Base-by-base conservation (phyloP, 2,888 invertebrate genomes). In the Brenthis daphne region DNA sequence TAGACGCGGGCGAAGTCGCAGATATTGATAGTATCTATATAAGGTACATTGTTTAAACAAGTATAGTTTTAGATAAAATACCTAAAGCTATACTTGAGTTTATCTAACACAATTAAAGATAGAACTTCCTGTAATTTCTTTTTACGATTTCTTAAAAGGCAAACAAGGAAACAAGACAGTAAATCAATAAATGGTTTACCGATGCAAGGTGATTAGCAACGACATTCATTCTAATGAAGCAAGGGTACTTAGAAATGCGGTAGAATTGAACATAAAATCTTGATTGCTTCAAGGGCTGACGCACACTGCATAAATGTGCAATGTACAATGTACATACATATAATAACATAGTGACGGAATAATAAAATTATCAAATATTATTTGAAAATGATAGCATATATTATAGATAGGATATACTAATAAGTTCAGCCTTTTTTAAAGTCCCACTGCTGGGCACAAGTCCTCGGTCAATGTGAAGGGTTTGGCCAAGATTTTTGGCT, bases 221-320 rank as follows among this genome's bases (percentile, higher is more conserved):
- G 69, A 68, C 73, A 66, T 33, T 69, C 71, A 76, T 75, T 74
- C 69, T 72, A 74, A 75, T 74, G 74, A 72, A 67, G 57, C 67
- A 56, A 60, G 69, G 63, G 70, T 55, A 68, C 69, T 29, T 57
- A 67, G 68, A 63, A 63, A 69, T 63, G 54, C 65, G 65, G 65
- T 69, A 67, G 67, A 69, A 70, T 69, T 64, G 67, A 65, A 63
- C 48, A 69, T 67, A 58, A 47, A 65, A 70, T 66, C 58, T 72
- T 57, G 68, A 72, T 67, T 68, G 64, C 57, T 69, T 61, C 65
- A 70, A 67, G 64, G 69, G 68, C 71, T 72, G 72, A 72, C 70
- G 54, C 57, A 74, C 65, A 5, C 24, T 29, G 4, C 29, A 61
- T 20, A 24, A 6, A 13, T 57, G 8, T 47, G 20, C n/a, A 33